Conservation (phyloP, 2,888 invertebrate species). For the Dryobotodes eremita region DNA sequence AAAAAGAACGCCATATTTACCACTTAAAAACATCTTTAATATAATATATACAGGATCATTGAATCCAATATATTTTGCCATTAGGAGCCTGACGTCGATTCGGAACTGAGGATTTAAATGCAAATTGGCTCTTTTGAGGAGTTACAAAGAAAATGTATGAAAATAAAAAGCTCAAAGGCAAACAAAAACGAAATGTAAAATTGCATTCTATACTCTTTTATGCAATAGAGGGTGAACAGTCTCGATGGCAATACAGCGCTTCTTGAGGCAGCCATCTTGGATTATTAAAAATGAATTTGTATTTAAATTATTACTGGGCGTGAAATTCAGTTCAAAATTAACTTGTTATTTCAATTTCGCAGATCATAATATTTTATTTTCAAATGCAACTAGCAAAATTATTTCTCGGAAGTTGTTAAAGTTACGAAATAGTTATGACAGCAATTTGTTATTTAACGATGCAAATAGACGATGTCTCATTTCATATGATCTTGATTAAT, state of each 20-base stretch:
- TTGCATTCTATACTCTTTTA: constrained; percentile 50
- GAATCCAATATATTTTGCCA: constrained; percentile 54
- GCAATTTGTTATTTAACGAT: background rate
- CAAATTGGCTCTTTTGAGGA: constrained; percentile 65
- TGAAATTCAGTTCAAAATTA: constrained; percentile 2
- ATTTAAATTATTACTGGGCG: constrained; percentile 7
- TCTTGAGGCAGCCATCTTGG: constrained; percentile 7
- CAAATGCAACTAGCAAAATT: background rate
- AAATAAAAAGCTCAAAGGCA: constrained; percentile 54
- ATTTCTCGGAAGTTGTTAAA: background rate
- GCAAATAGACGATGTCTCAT: background rate
- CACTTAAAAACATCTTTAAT: constrained; percentile 10
- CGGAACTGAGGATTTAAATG: constrained; percentile 62
- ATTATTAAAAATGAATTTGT: constrained; percentile 19
- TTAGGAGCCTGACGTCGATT: constrained; percentile 24
- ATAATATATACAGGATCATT: constrained; percentile 44
- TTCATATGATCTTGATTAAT: background rate
- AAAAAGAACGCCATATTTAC: constrained; percentile 15
- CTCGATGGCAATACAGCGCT: background rate
- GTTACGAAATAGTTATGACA: background rate
- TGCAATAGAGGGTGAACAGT: constrained; percentile 25
- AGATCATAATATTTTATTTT: background rate
- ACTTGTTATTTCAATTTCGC: constrained; percentile 7
- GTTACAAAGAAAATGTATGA: constrained; percentile 58
- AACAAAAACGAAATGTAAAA: constrained; percentile 37